A percentile compares a stretch with the other conserved stretches of the same genome.
Evolutionary conservation across 2,113 vertebrate species (phyloP).

Genomic region (Hiodon tergisus): DNA sequence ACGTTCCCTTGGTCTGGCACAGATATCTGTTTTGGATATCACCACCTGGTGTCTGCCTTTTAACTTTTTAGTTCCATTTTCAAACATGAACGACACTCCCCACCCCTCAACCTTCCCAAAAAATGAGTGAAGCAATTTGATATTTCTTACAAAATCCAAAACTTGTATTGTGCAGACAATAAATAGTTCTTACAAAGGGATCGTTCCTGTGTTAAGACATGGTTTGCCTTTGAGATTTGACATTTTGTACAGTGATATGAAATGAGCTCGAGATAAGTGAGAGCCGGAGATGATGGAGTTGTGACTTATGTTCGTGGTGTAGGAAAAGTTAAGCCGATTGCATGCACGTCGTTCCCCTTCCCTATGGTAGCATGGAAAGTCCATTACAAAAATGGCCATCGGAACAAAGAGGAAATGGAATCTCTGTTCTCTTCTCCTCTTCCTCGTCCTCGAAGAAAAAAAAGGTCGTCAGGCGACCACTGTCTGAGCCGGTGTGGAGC

Average conservation of each 20-base stretch:
- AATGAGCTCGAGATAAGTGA: constrained; percentile 54
- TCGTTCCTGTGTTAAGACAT: constrained; percentile 72
- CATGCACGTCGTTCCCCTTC: constrained; percentile 71
- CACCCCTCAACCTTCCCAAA: constrained; percentile 35
- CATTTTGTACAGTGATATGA: constrained; percentile 58
- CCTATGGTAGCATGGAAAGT: constrained; percentile 40
- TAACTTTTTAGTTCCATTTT: neutral
- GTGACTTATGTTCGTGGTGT: constrained; percentile 62
- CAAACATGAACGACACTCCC: neutral
- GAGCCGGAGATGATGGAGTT: constrained; percentile 47
- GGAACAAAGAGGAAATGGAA: constrained; percentile 51
- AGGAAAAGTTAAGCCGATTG: constrained; percentile 65
- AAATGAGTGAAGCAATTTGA: constrained; percentile 64
- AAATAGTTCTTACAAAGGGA: constrained; percentile 88
- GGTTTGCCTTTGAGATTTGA: constrained; percentile 57
- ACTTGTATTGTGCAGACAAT: constrained; percentile 89
- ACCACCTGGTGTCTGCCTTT: neutral
- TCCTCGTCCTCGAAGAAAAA: constrained; percentile 21
- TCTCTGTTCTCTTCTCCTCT: constrained; percentile 34
- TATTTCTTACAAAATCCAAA: constrained; percentile 69
- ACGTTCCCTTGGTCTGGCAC: neutral
- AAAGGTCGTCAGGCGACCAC: constrained; percentile 36
- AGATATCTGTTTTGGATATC: neutral
- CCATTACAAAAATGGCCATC: constrained; percentile 44
- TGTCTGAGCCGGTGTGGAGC: constrained; percentile 45